Evolutionary conservation across 2,113 vertebrate species (phyloP).

Genomic region (Anthoscopus minutus): DNA sequence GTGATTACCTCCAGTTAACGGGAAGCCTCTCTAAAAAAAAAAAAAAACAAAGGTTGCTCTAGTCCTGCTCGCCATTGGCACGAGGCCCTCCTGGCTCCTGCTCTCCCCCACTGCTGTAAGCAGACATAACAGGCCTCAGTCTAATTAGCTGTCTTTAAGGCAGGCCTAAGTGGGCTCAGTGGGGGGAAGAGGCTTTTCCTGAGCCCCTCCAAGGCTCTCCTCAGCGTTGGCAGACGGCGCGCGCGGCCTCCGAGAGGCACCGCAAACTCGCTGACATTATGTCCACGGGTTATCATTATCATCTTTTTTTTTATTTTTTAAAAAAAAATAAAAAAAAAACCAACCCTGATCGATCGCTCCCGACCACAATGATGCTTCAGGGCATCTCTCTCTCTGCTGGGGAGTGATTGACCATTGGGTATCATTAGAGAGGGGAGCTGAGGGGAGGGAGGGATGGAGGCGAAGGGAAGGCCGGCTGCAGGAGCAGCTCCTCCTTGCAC

Average conservation of each 20-base stretch:
- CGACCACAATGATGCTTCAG: constrained; percentile 84
- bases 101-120: neutral
- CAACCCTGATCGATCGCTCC: constrained; percentile 84
- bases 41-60: constrained; percentile 40
- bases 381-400: constrained; percentile 84
- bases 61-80: neutral
- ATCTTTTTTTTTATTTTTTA: constrained; percentile 73
- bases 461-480: neutral
- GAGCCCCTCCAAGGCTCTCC: constrained; percentile 52
- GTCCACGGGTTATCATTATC: constrained; percentile 95
- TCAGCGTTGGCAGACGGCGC: neutral
- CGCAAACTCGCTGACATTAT: constrained; percentile 80
- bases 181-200: constrained; percentile 48
- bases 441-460: neutral
- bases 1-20: constrained; percentile 40
- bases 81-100: neutral
- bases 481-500: constrained; percentile 38
- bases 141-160: constrained; percentile 70
- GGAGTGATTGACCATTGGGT: constrained; percentile 89
- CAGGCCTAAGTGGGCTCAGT: constrained; percentile 58
- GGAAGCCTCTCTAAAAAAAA: constrained; percentile 14
- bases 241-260: constrained; percentile 71
- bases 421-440: constrained; percentile 81
- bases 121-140: constrained; percentile 9
- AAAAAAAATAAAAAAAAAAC: neutral